phyloP scores from a whole-genome alignment of 2,113 vertebrate genomes.

The Casuarius casuarius region DNA sequence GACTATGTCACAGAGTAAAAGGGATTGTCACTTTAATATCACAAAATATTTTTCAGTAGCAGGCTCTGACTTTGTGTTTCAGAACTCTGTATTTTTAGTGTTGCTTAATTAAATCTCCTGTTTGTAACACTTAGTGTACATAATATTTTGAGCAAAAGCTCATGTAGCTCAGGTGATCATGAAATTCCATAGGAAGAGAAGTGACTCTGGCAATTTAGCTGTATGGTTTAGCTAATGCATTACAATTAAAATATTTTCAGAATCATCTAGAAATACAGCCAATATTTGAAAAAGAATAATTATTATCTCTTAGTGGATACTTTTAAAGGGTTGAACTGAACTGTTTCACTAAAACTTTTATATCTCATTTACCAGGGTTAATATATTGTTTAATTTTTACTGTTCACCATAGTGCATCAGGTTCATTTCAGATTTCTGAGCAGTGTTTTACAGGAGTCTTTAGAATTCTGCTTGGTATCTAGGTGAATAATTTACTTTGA shows the following conservation, averaged over 20 bases:
- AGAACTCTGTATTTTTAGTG: not conserved
- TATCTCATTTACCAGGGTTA: not conserved
- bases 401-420: not conserved
- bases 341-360: not conserved
- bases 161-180: not conserved
- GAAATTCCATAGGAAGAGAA: not conserved
- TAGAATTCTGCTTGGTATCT: not conserved
- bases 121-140: not conserved
- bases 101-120: not conserved
- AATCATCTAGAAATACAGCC: not conserved
- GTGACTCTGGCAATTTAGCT: not conserved
- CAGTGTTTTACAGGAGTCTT: not conserved
- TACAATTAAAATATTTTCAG: not conserved
- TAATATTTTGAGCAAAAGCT: slow-evolving; percentile 29
- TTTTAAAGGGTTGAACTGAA: not conserved
- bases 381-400: not conserved
- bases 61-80: not conserved
- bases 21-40: not conserved
- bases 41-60: not conserved
- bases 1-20: not conserved
- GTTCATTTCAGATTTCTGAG: not conserved
- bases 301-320: not conserved
- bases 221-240: not conserved
- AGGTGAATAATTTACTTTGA: not conserved
- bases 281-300: not conserved